phyloP scores from a whole-genome alignment of 2,797 vertebrate genomes.

The Zalophus californianus region DNA sequence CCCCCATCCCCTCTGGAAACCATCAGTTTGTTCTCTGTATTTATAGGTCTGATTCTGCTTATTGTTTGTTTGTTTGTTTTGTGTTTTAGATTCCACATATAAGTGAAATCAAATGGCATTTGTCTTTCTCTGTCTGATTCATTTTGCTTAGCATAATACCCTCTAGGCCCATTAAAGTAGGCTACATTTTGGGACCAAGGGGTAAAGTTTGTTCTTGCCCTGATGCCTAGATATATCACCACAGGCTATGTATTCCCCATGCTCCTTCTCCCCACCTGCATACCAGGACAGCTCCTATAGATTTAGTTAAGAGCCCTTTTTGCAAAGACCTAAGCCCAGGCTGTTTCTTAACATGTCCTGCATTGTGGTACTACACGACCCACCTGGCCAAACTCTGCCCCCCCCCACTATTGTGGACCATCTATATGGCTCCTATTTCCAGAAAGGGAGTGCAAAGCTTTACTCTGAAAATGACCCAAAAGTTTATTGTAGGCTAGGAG shows the following conservation, averaged over 20 bases:
- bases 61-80: background rate
- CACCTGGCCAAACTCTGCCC: background rate
- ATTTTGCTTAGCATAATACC: background rate
- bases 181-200: background rate
- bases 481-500: background rate
- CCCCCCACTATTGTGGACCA: background rate
- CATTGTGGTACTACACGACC: background rate
- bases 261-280: background rate
- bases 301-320: background rate
- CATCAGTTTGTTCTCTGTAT: background rate
- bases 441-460: background rate
- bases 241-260: fast-evolving
- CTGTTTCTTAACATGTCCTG: background rate
- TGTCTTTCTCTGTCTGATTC: background rate
- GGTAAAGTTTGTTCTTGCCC: background rate
- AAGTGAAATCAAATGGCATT: background rate
- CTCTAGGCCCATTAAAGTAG: background rate
- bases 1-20: background rate
- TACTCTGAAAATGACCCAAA: background rate
- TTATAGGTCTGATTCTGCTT: background rate
- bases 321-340: background rate
- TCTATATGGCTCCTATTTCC: background rate
- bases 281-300: background rate
- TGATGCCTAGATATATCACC: background rate
- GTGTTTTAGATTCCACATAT: background rate